These are phyloP conservation scores for Hyposoter dolosus DNA, from an alignment of 2,888 invertebrate genomes.

Conservation along the genomic window DNA sequence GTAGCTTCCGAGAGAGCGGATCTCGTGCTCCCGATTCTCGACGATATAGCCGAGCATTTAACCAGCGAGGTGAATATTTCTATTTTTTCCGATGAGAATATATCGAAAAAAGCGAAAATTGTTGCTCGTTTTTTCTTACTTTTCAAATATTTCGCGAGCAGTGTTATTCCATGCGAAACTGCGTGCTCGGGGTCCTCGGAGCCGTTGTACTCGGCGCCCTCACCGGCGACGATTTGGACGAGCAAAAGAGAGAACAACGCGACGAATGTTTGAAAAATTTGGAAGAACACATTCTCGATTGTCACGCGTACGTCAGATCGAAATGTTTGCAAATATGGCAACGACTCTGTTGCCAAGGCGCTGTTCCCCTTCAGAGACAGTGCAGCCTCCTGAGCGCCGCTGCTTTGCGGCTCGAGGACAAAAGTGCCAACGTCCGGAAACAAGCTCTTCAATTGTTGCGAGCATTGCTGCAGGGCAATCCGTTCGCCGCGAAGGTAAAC, in stretches of 20 bases:
- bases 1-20: constrained; percentile 75
- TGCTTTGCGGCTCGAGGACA: constrained; percentile 92
- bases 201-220: constrained; percentile 91
- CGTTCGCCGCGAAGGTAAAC: constrained; percentile 91
- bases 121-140: constrained; percentile 6
- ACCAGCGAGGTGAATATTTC: constrained; percentile 76
- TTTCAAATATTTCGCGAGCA: constrained; percentile 71
- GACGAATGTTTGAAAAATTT: constrained; percentile 93
- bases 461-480: constrained; percentile 93
- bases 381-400: constrained; percentile 89
- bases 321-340: constrained; percentile 94
- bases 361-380: constrained; percentile 91
- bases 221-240: constrained; percentile 90
- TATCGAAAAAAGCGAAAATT: background rate
- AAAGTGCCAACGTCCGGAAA: constrained; percentile 94
- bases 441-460: constrained; percentile 92
- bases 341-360: constrained; percentile 91
- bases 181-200: constrained; percentile 93
- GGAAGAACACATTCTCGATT: constrained; percentile 93
- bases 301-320: constrained; percentile 93
- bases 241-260: constrained; percentile 89
- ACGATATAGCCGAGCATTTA: constrained; percentile 79
- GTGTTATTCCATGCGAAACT: constrained; percentile 90
- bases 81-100: background rate
- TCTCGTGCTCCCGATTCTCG: constrained; percentile 79